phyloP scores from a whole-genome alignment of 2,888 invertebrate species.

The Tortrix viridana region DNA sequence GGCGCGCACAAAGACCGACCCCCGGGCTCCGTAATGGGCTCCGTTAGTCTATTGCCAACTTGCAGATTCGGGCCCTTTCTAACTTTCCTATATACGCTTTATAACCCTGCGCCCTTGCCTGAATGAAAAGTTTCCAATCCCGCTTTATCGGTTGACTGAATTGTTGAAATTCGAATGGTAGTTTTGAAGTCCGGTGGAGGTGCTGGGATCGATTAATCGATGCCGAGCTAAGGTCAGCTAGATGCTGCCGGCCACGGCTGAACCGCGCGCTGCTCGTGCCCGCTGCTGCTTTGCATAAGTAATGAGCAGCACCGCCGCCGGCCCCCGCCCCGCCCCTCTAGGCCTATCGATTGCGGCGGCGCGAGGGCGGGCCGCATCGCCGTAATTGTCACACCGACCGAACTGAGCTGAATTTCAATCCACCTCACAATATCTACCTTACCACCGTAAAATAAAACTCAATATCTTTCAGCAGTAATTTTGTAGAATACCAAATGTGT shows the following conservation, averaged over 20 bases:
- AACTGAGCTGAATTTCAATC: constrained; percentile 67
- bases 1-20: constrained; percentile 71
- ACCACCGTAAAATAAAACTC: constrained; percentile 68
- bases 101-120: constrained; percentile 44
- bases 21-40: constrained; percentile 67
- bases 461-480: constrained; percentile 55
- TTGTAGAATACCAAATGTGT: constrained; percentile 79
- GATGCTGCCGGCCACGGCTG: constrained; percentile 38
- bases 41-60: constrained; percentile 65
- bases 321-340: constrained; percentile 83
- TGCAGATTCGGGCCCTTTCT: constrained; percentile 64
- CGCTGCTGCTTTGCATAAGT: constrained; percentile 82
- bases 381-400: constrained; percentile 83
- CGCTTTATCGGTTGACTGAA: constrained; percentile 35
- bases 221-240: constrained; percentile 51
- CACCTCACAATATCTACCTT: constrained; percentile 74
- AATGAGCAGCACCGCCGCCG: constrained; percentile 65
- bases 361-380: constrained; percentile 83
- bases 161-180: constrained; percentile 44
- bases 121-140: constrained; percentile 51
- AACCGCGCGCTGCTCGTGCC: constrained; percentile 42
- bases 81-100: constrained; percentile 49
- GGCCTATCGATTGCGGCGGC: constrained; percentile 88
- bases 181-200: constrained; percentile 32
- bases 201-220: constrained; percentile 51